Conservation (phyloP, 2,888 invertebrate genomes). For the Hedya salicella region DNA sequence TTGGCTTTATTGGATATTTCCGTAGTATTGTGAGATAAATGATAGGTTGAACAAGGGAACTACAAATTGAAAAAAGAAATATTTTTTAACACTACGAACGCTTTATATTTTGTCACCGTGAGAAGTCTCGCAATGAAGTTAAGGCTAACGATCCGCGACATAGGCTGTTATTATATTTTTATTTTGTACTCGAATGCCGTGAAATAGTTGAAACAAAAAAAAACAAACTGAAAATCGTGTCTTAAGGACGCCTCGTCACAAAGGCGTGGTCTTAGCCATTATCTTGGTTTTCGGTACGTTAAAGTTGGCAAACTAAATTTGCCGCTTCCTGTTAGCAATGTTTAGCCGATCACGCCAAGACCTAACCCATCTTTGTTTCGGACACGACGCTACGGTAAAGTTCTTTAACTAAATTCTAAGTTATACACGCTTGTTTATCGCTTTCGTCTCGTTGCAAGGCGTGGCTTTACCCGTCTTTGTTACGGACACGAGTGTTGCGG, state of each 20-base stretch:
- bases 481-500: conserved; percentile 21
- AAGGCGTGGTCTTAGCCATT: conserved; percentile 24
- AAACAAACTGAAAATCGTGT: too few relatives aligned
- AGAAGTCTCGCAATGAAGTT: too few relatives aligned
- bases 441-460: background rate
- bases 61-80: too few relatives aligned
- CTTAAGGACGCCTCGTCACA: background rate
- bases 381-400: background rate
- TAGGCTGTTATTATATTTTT: too few relatives aligned
- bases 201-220: too few relatives aligned
- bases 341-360: background rate
- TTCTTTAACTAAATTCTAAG: background rate
- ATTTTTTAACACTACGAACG: too few relatives aligned
- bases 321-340: background rate
- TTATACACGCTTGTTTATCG: background rate
- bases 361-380: conserved; percentile 20
- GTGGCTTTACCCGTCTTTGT: conserved; percentile 26
- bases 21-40: too few relatives aligned
- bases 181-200: too few relatives aligned
- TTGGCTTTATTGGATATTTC: too few relatives aligned
- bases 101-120: too few relatives aligned
- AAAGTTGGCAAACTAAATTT: conserved; percentile 22
- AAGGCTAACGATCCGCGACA: too few relatives aligned
- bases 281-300: conserved; percentile 17
- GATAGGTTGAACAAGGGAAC: too few relatives aligned